Percentiles rank a stretch among this genome's conserved stretches.
phyloP scores from a whole-genome alignment of 2,797 vertebrate genomes.

The Rhynchotus rufescens region DNA sequence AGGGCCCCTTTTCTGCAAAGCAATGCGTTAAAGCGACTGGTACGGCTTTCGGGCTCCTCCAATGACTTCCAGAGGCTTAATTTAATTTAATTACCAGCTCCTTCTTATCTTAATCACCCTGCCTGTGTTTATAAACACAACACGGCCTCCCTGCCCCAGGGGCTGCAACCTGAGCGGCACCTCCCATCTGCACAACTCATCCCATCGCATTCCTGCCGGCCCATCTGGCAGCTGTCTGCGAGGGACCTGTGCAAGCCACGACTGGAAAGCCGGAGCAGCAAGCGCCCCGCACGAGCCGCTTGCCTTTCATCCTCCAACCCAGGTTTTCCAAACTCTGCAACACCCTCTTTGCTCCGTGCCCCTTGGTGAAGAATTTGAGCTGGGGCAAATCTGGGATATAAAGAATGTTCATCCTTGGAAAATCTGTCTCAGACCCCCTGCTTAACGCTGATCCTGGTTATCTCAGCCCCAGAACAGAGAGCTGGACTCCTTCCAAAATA shows the following conservation, averaged over 20 bases:
- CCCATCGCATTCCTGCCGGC: neutral
- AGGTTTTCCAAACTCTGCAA: neutral
- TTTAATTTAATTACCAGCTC: constrained; percentile 77
- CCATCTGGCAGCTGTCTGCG: constrained; percentile 60
- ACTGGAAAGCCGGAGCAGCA: constrained; percentile 19
- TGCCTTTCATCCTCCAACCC: neutral
- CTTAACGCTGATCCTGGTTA: neutral
- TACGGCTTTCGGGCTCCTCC: constrained; percentile 44
- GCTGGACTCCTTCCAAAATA: constrained; percentile 11
- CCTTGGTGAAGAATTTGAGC: neutral
- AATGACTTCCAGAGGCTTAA: constrained; percentile 68
- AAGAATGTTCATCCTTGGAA: neutral
- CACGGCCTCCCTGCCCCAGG: constrained; percentile 57
- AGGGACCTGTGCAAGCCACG: constrained; percentile 33
- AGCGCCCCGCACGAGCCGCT: neutral
- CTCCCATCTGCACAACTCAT: constrained; percentile 69
- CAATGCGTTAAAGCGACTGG: neutral
- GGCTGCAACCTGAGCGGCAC: constrained; percentile 69
- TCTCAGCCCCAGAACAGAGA: neutral
- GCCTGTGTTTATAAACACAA: constrained; percentile 76
- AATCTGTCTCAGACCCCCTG: neutral
- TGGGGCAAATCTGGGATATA: neutral
- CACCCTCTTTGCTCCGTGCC: neutral
- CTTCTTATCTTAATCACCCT: constrained; percentile 72
- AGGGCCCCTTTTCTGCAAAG: neutral